Base-by-base conservation (phyloP, 2,797 vertebrate genomes). In the Sardinella longiceps region DNA sequence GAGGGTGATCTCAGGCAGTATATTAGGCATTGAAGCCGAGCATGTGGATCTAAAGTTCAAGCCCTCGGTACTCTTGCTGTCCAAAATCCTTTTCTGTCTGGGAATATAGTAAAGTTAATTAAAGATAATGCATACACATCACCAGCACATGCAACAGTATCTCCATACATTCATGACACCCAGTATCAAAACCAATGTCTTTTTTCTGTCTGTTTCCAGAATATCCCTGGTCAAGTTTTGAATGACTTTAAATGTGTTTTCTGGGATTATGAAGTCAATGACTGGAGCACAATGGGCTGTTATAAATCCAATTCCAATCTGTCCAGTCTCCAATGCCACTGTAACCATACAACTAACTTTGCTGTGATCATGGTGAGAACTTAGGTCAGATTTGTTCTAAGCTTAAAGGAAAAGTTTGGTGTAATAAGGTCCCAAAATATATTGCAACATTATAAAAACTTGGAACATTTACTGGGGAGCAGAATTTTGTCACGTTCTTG, bases 311-410 rank as follows among this genome's bases (percentile, higher is more conserved):
- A 0, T 7, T 30, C 25, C 0, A 0, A 2, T 0, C 15, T 50
- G 0, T 82, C 25, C 2, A 23, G 83, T 0, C 58, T 94, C 6
- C 50, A 0, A 14, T 96, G 95, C 84, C 84, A 0, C 15, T 97
- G 95, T 84, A 92, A 94, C 83, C 94, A 96, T 85, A 95, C 89
- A 0, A 94, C 92, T 51, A 95, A 94, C 88, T 97, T 96, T 58
- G 94, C 94, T n/a, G 87, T 94, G 53, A 90, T 96, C 63, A 94
- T 95, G 94, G 95, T 95, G 91, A 92, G 89, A 2, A 82, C 30
- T 23, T 50, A 14, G 15, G 15, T 14, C 12, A 15, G n/a, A n/a
- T n/a, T n/a, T n/a, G n/a, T n/a, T n/a, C n/a, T n/a, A n/a, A n/a
- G n/a, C n/a, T n/a, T n/a, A n/a, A n/a, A n/a, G n/a, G n/a, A n/a